A percentile compares a stretch with the other conserved stretches of the same genome.
Conservation (phyloP, 2,797 vertebrate genomes). For the Lerista edwardsae region DNA sequence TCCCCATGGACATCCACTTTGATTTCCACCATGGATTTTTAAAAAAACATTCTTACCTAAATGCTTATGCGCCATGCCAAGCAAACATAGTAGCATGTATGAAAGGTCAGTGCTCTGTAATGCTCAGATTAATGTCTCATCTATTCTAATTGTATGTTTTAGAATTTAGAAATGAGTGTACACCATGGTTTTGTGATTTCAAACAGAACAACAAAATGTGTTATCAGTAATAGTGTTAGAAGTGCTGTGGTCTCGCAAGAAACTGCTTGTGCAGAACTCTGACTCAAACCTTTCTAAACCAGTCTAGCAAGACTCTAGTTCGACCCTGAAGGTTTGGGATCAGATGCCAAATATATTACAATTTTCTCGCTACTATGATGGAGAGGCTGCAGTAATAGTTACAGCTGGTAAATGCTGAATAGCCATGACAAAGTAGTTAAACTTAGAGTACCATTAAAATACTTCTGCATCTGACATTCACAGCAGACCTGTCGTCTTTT, state of each 20-base stretch:
- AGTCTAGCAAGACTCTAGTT: neutral
- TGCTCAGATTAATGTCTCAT: neutral
- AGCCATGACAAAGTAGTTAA: conserved; percentile 69
- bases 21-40: too few species aligned
- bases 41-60: neutral
- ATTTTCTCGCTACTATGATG: conserved; percentile 8
- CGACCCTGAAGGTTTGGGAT: neutral
- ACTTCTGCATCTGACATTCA: conserved; percentile 72
- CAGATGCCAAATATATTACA: neutral
- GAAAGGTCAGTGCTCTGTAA: neutral
- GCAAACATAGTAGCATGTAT: neutral
- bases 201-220: neutral
- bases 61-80: neutral
- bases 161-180: neutral
- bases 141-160: conserved; percentile 3
- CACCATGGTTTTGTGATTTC: neutral
- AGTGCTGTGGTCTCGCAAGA: conserved; percentile 21
- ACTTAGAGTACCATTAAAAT: conserved; percentile 67
- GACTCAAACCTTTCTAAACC: conserved; percentile 15
- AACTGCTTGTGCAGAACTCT: neutral
- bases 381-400: conserved; percentile 48
- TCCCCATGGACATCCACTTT: too few species aligned
- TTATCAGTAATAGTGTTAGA: neutral
- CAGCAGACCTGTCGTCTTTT: conserved; percentile 85
- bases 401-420: conserved; percentile 56